Conservation (phyloP, 1,140 invertebrate species). For the Drosophila ercepeae region DNA sequence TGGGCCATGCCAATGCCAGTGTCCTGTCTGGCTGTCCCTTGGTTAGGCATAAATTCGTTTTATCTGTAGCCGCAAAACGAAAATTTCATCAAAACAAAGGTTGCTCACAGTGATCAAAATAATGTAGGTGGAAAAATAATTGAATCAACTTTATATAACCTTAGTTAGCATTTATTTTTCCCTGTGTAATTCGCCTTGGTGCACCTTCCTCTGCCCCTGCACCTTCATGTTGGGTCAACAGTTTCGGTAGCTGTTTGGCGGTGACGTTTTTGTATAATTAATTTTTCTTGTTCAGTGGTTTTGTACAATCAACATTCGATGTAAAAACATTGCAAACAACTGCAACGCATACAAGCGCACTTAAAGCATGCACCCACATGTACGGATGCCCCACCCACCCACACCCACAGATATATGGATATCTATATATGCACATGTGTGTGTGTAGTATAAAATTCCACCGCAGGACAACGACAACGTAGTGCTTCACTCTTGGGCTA, state of each 20-base stretch:
- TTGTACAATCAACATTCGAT: conserved; percentile 81
- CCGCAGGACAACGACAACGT: conserved; percentile 66
- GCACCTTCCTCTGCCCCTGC: background rate
- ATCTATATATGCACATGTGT: conserved; percentile 4
- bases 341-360: conserved; percentile 71
- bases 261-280: conserved; percentile 83
- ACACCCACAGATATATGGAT: background rate
- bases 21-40: conserved; percentile 47
- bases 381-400: too few relatives aligned
- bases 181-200: background rate
- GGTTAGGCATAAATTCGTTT: conserved; percentile 70
- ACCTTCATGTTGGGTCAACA: conserved; percentile 69
- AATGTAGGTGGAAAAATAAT: background rate
- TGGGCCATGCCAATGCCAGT: conserved; percentile 15
- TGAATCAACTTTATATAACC: background rate
- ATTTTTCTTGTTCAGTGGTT: conserved; percentile 83
- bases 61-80: conserved; percentile 54
- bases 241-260: conserved; percentile 78
- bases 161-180: background rate
- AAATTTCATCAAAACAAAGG: conserved; percentile 41
- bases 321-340: conserved; percentile 78
- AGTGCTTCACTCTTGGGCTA: conserved; percentile 40
- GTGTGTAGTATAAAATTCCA: conserved; percentile 54
- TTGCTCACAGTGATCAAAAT: conserved; percentile 8
- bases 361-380: conserved; percentile 58